Percentiles rank a stretch among this genome's conserved stretches.
Evolutionary conservation across 2,113 vertebrate genomes (phyloP).

Genomic region (Scomber japonicus): DNA sequence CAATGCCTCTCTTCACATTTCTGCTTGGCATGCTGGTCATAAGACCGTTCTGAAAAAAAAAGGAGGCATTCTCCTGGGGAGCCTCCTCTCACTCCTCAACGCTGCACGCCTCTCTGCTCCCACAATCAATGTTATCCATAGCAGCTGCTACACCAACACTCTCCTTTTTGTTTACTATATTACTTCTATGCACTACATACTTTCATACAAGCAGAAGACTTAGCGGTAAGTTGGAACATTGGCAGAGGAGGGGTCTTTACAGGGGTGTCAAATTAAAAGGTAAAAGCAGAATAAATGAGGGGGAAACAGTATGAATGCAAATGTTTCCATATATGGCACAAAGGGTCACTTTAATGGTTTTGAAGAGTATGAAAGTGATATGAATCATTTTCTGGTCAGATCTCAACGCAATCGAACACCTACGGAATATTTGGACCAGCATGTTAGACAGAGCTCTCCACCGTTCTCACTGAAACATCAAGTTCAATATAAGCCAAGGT

Average conservation of each 20-base stretch:
- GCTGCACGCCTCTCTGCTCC: slow-evolving; percentile 75
- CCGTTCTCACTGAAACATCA: neutral
- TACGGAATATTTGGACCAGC: neutral
- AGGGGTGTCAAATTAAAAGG: slow-evolving; percentile 2
- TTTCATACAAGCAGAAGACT: slow-evolving; percentile 43
- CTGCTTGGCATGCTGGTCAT: slow-evolving; percentile 80
- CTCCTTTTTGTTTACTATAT: slow-evolving; percentile 71
- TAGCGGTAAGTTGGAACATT: slow-evolving; percentile 43
- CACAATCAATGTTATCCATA: slow-evolving; percentile 79
- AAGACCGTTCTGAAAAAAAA: slow-evolving; percentile 63
- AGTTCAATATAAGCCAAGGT: neutral
- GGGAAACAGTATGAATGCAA: neutral
- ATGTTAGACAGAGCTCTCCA: neutral
- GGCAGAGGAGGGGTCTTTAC: neutral
- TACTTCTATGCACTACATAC: slow-evolving; percentile 57
- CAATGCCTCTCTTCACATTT: slow-evolving; percentile 81
- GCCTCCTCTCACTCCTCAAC: slow-evolving; percentile 64
- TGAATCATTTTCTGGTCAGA: neutral
- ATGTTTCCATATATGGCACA: neutral
- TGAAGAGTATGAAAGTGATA: neutral
- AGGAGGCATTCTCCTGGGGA: slow-evolving; percentile 71
- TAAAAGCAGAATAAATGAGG: neutral
- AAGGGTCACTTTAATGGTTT: neutral
- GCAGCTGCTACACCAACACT: slow-evolving; percentile 73
- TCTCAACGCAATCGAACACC: neutral